phyloP scores from a whole-genome alignment of 2,797 vertebrate species.

The Mormyrus proboscirostris region DNA sequence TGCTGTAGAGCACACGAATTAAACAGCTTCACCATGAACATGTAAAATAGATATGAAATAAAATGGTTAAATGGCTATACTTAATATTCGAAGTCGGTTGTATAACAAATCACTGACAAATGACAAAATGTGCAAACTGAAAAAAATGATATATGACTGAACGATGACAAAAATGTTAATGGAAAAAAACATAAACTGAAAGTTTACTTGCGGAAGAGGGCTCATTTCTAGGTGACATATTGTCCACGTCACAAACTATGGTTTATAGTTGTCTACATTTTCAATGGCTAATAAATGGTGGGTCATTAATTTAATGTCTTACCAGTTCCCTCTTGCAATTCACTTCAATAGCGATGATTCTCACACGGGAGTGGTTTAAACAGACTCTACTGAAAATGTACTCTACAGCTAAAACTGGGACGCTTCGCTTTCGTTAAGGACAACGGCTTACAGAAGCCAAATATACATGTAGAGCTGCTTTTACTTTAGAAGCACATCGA shows the following conservation, averaged over 20 bases:
- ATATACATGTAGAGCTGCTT: not conserved
- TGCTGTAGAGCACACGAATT: not conserved
- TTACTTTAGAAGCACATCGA: not conserved
- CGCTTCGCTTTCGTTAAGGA: conserved; percentile 51
- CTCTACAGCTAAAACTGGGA: not conserved
- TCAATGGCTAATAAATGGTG: conserved; percentile 57
- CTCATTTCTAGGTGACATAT: conserved; percentile 28
- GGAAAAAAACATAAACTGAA: not conserved
- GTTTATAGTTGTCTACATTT: not conserved
- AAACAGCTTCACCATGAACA: not conserved
- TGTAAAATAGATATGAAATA: not conserved
- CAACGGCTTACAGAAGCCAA: conserved; percentile 9
- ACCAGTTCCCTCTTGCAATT: conserved; percentile 50
- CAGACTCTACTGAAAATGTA: conserved; percentile 20
- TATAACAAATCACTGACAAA: not conserved
- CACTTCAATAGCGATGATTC: conserved; percentile 32
- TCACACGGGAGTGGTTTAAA: conserved; percentile 52
- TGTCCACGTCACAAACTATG: conserved; percentile 44
- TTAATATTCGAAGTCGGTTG: not conserved
- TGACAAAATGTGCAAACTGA: not conserved
- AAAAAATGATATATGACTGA: not conserved
- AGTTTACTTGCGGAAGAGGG: not conserved
- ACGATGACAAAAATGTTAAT: not conserved
- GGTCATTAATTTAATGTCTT: conserved; percentile 59
- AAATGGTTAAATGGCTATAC: not conserved